These are phyloP conservation scores for Chaetophractus vellerosus DNA, from an alignment of 2,797 vertebrate species.

Conservation along the genomic window DNA sequence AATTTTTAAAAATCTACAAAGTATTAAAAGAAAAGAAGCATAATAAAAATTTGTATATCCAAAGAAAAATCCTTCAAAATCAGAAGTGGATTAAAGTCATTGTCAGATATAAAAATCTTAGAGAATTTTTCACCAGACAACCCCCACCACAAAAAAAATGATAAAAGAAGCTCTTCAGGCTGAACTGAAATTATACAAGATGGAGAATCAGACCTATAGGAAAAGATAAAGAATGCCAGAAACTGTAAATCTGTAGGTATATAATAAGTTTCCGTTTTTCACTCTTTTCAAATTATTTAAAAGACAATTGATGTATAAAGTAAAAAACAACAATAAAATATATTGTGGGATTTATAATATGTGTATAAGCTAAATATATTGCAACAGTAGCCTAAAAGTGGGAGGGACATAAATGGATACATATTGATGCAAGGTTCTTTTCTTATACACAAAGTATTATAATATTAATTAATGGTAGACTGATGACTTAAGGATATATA, in stretches of 20 bases:
- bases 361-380: slow-evolving; percentile 43
- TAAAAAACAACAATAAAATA: not conserved
- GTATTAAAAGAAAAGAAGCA: not conserved
- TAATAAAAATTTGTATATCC: not conserved
- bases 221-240: not conserved
- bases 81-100: not conserved
- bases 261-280: not conserved
- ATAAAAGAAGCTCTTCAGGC: not conserved
- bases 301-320: not conserved
- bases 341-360: not conserved
- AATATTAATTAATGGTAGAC: not conserved
- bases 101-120: not conserved
- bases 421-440: not conserved
- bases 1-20: not conserved
- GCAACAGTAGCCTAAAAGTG: not conserved
- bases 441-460: not conserved
- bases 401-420: not conserved
- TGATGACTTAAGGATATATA: not conserved
- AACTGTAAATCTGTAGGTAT: not conserved
- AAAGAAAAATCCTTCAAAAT: slow-evolving; percentile 44
- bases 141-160: not conserved
- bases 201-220: not conserved
- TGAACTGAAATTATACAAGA: not conserved
- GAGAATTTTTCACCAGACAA: not conserved
- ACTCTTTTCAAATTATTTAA: not conserved